phyloP scores from a whole-genome alignment of 2,888 invertebrate genomes.

The Lomographa bimaculata region DNA sequence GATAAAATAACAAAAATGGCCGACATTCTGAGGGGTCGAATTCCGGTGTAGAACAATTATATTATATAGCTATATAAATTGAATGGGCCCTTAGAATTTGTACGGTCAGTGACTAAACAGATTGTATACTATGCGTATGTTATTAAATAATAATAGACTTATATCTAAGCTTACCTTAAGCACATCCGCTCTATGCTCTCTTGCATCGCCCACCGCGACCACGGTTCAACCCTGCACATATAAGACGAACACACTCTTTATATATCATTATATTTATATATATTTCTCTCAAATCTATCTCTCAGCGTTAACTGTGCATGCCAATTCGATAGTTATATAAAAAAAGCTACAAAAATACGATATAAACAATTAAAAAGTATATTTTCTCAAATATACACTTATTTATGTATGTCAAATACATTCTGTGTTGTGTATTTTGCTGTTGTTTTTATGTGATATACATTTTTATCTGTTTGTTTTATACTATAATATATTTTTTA shows the following conservation, averaged over 20 bases:
- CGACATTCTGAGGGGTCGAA: no score
- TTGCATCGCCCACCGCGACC: conserved; percentile 24
- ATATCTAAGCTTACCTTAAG: conserved; percentile 30
- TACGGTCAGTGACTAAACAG: no score
- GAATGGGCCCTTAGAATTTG: no score
- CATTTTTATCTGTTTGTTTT: conserved; percentile 41
- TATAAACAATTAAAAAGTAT: conserved; percentile 55
- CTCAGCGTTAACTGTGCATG: conserved; percentile 74
- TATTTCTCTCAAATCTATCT: conserved; percentile 51
- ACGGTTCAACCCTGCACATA: conserved; percentile 75
- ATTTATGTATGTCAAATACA: conserved; percentile 40
- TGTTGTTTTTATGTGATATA: conserved; percentile 47
- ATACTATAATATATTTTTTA: conserved; percentile 10
- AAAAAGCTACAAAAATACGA: conserved; percentile 70
- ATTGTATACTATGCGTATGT: no score
- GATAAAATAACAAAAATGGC: no score
- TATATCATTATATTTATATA: conserved; percentile 38
- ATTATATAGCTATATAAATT: no score
- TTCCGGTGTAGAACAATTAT: neutral
- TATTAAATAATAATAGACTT: neutral
- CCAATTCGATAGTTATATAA: conserved; percentile 65
- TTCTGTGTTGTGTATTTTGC: conserved; percentile 39
- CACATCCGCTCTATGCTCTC: conserved; percentile 4
- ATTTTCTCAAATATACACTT: conserved; percentile 41
- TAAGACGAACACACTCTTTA: conserved; percentile 83